Base-by-base conservation (phyloP, 2,888 invertebrate genomes). In the Gymnoscelis rufifasciata region DNA sequence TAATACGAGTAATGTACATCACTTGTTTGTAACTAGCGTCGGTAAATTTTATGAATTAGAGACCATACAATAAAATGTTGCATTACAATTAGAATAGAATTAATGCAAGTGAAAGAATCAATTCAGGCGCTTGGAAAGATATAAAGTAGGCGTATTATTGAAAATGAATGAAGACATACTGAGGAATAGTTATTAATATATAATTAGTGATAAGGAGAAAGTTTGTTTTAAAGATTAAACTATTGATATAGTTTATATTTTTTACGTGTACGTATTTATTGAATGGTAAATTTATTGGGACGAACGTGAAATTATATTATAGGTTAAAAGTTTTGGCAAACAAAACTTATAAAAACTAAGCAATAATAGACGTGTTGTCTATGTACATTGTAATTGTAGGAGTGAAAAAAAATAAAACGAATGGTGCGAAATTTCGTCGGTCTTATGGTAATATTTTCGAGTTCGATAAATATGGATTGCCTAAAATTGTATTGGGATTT, bases 221-320 rank as follows among this genome's bases (percentile, higher is more conserved):
- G 87, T 88, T 88, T 87, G 87, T 88, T 88, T 88, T 87, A 86
- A 87, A 88, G 87, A 88, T 88, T 88, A 87, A 88, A 88, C 88
- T 88, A 88, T 88, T 82, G 80, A 88, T 86, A 88, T 88, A 88
- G 88, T 88, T 88, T 88, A 88, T 88, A 88, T 88, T 88, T 88
- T 88, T 87, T 88, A 88, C 88, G 81, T 88, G 84, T 88, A 87
- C 82, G 87, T 88, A 88, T 87, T 88, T 88, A 88, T 88, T 87
- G 87, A 87, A 84, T 80, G 86, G 83, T 87, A 87, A 88, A 83
- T 82, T 88, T 87, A 87, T 88, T 78, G 86, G 84, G 83, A 82
- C 75, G 82, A 74, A 80, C 80, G 80, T 87, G 87, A 87, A 84
- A 87, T 84, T 87, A 87, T 86, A 58, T 84, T 84, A 84, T 87